Evolutionary conservation across 2,113 vertebrate genomes (phyloP).

Genomic region (Hydrolagus affinis): DNA sequence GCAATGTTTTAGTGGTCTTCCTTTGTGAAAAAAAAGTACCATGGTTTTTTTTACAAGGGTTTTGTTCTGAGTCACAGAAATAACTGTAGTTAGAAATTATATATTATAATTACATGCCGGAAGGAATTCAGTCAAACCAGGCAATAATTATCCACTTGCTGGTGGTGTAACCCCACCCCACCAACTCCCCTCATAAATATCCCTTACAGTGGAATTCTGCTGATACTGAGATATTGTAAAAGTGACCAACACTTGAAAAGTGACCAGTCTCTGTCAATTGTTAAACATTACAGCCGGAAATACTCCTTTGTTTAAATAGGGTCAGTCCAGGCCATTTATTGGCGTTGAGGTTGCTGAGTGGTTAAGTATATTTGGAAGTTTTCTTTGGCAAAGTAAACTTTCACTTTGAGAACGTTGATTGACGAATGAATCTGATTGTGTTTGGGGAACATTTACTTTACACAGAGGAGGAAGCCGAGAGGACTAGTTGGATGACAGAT

Average conservation of each 20-base stretch:
- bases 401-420: background rate
- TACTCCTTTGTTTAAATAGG: background rate
- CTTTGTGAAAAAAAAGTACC: too few relatives aligned
- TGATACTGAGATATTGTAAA: background rate
- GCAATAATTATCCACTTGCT: too few relatives aligned
- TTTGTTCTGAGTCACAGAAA: too few relatives aligned
- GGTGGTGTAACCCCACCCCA: too few relatives aligned
- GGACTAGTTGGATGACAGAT: background rate
- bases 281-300: background rate
- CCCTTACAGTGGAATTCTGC: too few relatives aligned
- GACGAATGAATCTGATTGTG: conserved; percentile 3
- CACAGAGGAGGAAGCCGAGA: background rate
- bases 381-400: conserved; percentile 25
- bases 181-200: too few relatives aligned
- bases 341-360: background rate
- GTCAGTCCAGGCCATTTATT: background rate
- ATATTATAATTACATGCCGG: too few relatives aligned
- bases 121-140: too few relatives aligned
- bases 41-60: too few relatives aligned
- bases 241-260: background rate
- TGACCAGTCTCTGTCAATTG: background rate
- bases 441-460: background rate
- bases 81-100: too few relatives aligned
- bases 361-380: conserved; percentile 10
- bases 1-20: too few relatives aligned